Base-by-base conservation (phyloP, 2,888 invertebrate genomes). In the Prenolepis imparis region DNA sequence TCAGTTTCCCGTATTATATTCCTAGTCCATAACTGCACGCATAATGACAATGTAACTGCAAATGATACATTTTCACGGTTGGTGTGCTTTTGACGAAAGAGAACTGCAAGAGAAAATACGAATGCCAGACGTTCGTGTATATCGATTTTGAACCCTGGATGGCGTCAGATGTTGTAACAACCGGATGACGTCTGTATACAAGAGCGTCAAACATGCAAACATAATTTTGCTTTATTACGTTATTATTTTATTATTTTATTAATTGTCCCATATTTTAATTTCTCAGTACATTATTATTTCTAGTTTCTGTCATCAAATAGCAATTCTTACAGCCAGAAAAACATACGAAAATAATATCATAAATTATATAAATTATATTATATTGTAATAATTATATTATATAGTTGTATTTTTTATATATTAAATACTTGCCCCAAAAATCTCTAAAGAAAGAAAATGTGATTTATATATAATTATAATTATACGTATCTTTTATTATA, bases 61-160 rank as follows among this genome's bases (percentile, higher is more conserved):
- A 77, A 77, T 77, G 21, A 67, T 77, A 77, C n/a, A 77, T 39
- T 67, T 67, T 67, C 67, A 77, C 39, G 67, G 77, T 77, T 55
- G 67, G 24, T 12, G 12, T 55, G 39, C 15, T 18, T 41, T 67
- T 55, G 67, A 55, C 75, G 5, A 67, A 67, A 67, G 28, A 55
- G 21, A 36, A 39, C n/a, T 39, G 55, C 21, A 9, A 24, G 73
- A 57, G 67, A 57, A 78, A 24, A 75, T 59, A 77, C 73, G 44
- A 21, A 59, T 39, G 15, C 44, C 39, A 18, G 11, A 18, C 36
- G 12, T 32, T n/a, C n/a, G 70, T 57, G 28, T n/a, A 18, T 73
- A 80, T 80, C 63, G 74, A 80, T 74, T 74, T 80, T 80, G 59
- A 80, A 39, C 57, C 32, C 74, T n/a, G 24, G 18, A 57, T 73